These are phyloP conservation scores for Eueides isabella DNA, from an alignment of 1,140 invertebrate genomes.

Conservation along the genomic window DNA sequence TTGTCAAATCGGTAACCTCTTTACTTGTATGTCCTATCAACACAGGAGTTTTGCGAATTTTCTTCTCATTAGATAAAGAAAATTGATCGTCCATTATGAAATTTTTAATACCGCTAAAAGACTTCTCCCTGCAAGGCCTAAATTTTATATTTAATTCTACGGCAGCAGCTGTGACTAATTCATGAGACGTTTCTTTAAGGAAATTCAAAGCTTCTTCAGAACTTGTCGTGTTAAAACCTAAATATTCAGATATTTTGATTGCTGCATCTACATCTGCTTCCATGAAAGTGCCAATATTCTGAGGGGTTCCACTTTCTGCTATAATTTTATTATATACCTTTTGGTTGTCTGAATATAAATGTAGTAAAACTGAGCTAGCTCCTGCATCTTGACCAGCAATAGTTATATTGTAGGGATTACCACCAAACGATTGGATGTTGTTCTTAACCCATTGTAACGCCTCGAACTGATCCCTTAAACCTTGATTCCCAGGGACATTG, in stretches of 20 bases:
- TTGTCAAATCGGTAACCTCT: constrained; percentile 47
- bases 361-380: constrained; percentile 60
- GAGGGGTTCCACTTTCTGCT: constrained; percentile 67
- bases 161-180: constrained; percentile 59
- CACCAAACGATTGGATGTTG: constrained; percentile 87
- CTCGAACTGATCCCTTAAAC: constrained; percentile 86
- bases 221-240: constrained; percentile 61
- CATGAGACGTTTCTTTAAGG: constrained; percentile 48
- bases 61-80: constrained; percentile 58
- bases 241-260: constrained; percentile 60
- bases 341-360: constrained; percentile 65
- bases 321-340: constrained; percentile 72
- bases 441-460: constrained; percentile 85
- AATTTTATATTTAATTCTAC: constrained; percentile 55
- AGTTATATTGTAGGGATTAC: constrained; percentile 85
- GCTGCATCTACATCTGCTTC: constrained; percentile 60
- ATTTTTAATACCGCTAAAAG: constrained; percentile 67
- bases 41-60: constrained; percentile 64
- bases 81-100: constrained; percentile 66
- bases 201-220: constrained; percentile 62
- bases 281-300: constrained; percentile 60
- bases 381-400: constrained; percentile 69
- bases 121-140: constrained; percentile 66
- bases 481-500: constrained; percentile 86
- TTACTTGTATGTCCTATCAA: constrained; percentile 66